phyloP scores from a whole-genome alignment of 1,140 invertebrate genomes.

The Meteorus sp. region DNA sequence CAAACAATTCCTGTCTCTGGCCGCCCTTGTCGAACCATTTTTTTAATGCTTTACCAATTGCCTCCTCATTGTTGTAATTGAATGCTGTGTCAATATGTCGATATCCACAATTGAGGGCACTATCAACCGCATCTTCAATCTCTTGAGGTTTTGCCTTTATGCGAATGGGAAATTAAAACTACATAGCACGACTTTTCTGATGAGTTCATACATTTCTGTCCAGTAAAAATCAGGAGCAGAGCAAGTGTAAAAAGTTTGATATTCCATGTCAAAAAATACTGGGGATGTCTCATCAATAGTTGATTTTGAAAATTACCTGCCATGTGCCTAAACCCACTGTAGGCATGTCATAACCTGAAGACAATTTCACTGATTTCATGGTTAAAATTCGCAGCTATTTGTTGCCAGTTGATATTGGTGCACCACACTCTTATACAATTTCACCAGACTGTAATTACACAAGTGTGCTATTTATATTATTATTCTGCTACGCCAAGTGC shows the following conservation, averaged over 20 bases:
- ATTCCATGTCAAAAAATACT: too few species aligned
- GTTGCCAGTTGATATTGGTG: too few species aligned
- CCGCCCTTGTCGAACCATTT: constrained; percentile 73
- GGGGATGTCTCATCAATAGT: too few species aligned
- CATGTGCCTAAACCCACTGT: constrained; percentile 77
- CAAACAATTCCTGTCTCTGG: constrained; percentile 77
- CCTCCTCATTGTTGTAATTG: constrained; percentile 79
- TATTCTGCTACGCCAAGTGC: background rate
- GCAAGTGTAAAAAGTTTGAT: too few species aligned
- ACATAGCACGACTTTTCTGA: constrained; percentile 16
- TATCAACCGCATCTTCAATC: constrained; percentile 68
- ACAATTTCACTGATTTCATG: constrained; percentile 43
- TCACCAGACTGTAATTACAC: constrained; percentile 24
- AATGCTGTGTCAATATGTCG: constrained; percentile 82
- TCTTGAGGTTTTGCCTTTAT: constrained; percentile 73
- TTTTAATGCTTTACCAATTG: constrained; percentile 75
- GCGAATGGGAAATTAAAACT: too few species aligned
- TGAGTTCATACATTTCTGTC: too few species aligned
- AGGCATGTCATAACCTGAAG: constrained; percentile 66
- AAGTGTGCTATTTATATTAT: constrained; percentile 34
- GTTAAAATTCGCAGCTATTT: constrained; percentile 10
- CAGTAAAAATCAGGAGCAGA: too few species aligned
- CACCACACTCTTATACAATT: too few species aligned
- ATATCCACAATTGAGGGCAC: constrained; percentile 68
- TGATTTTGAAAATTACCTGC: constrained; percentile 64